Base-by-base conservation (phyloP, 1,140 invertebrate genomes). In the Trachymyrmex cornetzi region DNA sequence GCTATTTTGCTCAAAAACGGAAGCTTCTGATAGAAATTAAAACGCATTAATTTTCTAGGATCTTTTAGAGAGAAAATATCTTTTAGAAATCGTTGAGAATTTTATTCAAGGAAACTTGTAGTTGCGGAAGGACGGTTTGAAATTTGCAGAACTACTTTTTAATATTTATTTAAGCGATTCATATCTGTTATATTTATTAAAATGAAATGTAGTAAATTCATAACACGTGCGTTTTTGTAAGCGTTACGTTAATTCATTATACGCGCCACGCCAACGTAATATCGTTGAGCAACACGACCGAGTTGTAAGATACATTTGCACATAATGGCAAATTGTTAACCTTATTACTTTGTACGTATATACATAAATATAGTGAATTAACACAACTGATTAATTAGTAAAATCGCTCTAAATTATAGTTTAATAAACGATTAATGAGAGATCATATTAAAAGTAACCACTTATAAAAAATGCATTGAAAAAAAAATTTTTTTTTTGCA, bases 251-350 rank as follows among this genome's bases (percentile, higher is more conserved):
- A 53, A 55, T 67, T 67, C 63, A 64, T 44, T 79, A 55, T 55
- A 48, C 59, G 72, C 50, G n/a, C 48, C 22, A 1, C 16, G 9
- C 75, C 57, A 48, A 63, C 27, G 63, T 80, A 69, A 80, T 16
- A 55, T 38, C 44, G 38, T 69, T 80, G 63, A 80, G 48, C 48
- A 80, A 80, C 38, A 44, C 34, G 48, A 11, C 34, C 63, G 14
- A 80, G 61, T 34, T 67, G 14, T 38, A 24, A 67, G 53, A 34
- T 55, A 30, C 63, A 80, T 80, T 80, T 80, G 63, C 30, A 69
- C n/a, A 69, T 38, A 80, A 80, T 80, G n/a, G 34, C 57, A 19
- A 55, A 69, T 67, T 48, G 27, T 53, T 80, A 80, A 67, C 16
- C 7, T 69, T 69, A 80, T 50, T 69, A 16, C 2, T 80, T 55